Evolutionary conservation across 2,797 vertebrate species (phyloP).

Genomic region (Emydoidea blandingii): DNA sequence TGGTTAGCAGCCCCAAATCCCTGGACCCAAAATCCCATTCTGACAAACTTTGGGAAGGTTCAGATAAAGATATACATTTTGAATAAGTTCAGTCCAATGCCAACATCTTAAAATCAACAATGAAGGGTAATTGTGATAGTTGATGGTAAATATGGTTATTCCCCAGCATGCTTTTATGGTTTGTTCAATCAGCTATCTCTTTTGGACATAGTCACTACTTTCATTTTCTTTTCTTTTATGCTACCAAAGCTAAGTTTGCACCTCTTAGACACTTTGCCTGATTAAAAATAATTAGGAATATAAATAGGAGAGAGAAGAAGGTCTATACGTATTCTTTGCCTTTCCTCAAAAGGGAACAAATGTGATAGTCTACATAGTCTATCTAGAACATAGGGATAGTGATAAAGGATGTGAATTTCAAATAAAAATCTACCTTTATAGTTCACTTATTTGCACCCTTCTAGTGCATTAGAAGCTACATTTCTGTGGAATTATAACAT

Average conservation of each 20-base stretch:
- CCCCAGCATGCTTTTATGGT: background rate
- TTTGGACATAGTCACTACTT: background rate
- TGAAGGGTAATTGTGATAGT: background rate
- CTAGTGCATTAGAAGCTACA: conserved; percentile 11
- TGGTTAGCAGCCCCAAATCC: background rate
- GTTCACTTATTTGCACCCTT: conserved; percentile 47
- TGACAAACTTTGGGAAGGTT: background rate
- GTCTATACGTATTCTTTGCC: background rate
- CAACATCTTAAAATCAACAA: background rate
- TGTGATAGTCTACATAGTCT: accelerated
- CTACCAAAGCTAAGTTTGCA: background rate
- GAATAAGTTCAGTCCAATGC: background rate
- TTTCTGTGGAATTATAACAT: conserved; percentile 36
- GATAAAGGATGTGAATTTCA: conserved; percentile 32
- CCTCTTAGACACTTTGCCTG: background rate
- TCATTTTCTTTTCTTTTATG: background rate
- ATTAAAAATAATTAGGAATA: conserved; percentile 33
- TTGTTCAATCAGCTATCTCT: background rate
- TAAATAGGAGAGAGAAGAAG: background rate
- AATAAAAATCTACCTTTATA: background rate
- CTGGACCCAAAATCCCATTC: background rate
- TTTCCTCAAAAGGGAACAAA: conserved; percentile 13
- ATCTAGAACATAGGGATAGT: background rate
- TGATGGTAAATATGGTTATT: background rate
- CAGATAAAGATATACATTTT: background rate